Conservation (phyloP, 2,797 vertebrate genomes). For the Thripadectes ignobilis region DNA sequence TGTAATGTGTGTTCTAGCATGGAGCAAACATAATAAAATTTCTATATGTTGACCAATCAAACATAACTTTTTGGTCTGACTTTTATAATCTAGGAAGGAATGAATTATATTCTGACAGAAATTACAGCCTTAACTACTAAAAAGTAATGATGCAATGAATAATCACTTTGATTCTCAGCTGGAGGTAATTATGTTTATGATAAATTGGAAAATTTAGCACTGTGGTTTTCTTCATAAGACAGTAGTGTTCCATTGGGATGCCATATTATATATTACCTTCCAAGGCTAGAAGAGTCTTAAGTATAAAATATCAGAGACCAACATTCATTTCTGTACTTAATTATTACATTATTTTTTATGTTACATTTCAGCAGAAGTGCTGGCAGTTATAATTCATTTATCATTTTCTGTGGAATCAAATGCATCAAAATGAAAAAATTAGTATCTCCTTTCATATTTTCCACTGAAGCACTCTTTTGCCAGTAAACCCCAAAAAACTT, state of each 20-base stretch:
- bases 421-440: neutral
- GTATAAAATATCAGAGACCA: neutral
- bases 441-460: neutral
- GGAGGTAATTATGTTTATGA: conserved; percentile 52
- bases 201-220: conserved; percentile 32
- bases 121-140: conserved; percentile 63
- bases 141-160: conserved; percentile 46
- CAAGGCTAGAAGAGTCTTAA: neutral
- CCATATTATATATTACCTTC: neutral
- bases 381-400: neutral
- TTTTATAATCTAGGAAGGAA: conserved; percentile 49
- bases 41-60: conserved; percentile 31
- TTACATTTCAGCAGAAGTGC: neutral
- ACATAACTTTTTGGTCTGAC: neutral
- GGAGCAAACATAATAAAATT: conserved; percentile 9
- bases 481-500: neutral
- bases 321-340: neutral
- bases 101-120: conserved; percentile 51
- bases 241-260: conserved; percentile 5
- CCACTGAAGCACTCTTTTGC: neutral
- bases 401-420: neutral
- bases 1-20: neutral
- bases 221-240: neutral
- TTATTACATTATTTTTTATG: neutral
- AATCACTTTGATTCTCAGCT: conserved; percentile 39